phyloP scores from a whole-genome alignment of 1,140 invertebrate species.

The Listronotus oregonensis region DNA sequence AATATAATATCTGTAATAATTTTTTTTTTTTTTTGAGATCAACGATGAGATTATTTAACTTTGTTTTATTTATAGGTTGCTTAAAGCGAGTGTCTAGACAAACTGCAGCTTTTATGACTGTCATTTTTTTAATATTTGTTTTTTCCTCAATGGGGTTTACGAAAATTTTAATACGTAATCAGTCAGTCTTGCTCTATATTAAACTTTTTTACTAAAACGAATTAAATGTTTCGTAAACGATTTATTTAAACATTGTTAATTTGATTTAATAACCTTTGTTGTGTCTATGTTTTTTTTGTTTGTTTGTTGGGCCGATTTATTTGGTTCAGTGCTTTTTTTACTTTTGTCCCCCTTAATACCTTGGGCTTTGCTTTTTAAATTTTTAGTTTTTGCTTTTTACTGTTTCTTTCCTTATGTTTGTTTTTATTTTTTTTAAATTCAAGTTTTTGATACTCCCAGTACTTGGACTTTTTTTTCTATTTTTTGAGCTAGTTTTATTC shows the following conservation, averaged over 20 bases:
- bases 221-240: constrained; percentile 1
- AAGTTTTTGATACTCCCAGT: constrained; percentile 10
- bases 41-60: constrained; percentile 1
- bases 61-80: constrained; percentile 44
- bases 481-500: constrained; percentile 14
- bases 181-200: not conserved
- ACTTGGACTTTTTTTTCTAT: constrained; percentile 18
- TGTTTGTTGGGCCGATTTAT: constrained; percentile 30
- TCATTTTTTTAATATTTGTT: constrained; percentile 34
- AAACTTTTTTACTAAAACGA: not conserved
- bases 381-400: constrained; percentile 33
- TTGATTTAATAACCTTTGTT: constrained; percentile 1
- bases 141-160: not conserved
- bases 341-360: constrained; percentile 27
- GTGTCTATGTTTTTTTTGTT: constrained; percentile 9
- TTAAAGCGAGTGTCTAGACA: constrained; percentile 48
- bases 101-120: constrained; percentile 45
- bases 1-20: too few relatives aligned
- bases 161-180: not conserved
- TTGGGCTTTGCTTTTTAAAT: constrained; percentile 18
- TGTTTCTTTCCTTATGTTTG: constrained; percentile 33
- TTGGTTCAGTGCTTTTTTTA: constrained; percentile 21
- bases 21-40: not conserved
- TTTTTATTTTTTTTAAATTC: constrained; percentile 19
- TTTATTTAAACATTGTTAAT: not conserved